Base-by-base conservation (phyloP, 2,888 invertebrate species). In the Pandemis heparana region DNA sequence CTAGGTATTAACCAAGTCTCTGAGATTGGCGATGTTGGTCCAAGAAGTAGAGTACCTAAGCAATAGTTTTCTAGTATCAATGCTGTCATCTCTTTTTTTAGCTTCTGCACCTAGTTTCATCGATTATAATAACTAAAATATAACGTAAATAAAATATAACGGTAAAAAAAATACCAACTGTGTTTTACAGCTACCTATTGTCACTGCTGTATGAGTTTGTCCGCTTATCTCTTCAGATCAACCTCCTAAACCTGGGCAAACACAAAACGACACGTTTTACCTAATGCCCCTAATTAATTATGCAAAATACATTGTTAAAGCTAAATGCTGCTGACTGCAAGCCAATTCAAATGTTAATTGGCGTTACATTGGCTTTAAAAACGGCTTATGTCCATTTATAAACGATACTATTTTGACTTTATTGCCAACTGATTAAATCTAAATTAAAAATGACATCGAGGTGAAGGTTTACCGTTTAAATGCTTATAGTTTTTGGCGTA, bases 211-310 rank as follows among this genome's bases (percentile, higher is more conserved):
- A 18, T 56, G 3, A 9, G 18, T 9, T 23, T 56, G 14, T 23
- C 23, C 23, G 56, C 5, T 23, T 56, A 10, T 56, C 10, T 23
- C 12, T 10, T 23, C 23, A 23, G 9, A 18, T 53, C 18, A 18
- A 56, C 12, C 56, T 23, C 23, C 56, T 56, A 23, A 56, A 51
- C 65, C 51, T 23, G 32, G 9, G 38, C 38, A 9, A 38, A 38
- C 60, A 59, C 46, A 38, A 51, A 64, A 23, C 38, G 61, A 61
- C 67, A 41, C 48, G 48, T 59, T 69, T 64, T 68, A 69, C 64
- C 73, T 60, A 73, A 73, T 69, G 64, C 59, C 16, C 63, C 63
- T 46, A 39, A 73, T 73, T 73, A 63, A 73, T 73, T 73, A 73
- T 69, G 63, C 64, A 60, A 69, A 69, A 64, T 63, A 69, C 59